phyloP scores from a whole-genome alignment of 2,797 vertebrate genomes.

The Crossoptilon crossoptilon region DNA sequence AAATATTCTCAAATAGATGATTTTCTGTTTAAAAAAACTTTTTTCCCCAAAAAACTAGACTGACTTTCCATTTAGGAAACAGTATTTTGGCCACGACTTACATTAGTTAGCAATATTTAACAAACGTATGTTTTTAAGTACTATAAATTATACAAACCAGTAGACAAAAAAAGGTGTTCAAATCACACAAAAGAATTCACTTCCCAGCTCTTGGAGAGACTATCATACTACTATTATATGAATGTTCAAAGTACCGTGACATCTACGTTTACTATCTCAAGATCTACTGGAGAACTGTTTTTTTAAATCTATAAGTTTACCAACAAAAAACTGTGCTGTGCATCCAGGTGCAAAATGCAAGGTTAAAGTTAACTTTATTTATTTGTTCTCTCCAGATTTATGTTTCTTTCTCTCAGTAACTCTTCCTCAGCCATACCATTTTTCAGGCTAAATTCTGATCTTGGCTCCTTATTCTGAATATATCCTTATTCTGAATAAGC shows the following conservation, averaged over 20 bases:
- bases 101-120: not conserved
- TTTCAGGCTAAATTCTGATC: constrained; percentile 7
- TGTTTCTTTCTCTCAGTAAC: not conserved
- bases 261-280: not conserved
- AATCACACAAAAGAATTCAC: not conserved
- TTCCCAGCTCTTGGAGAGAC: not conserved
- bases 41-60: not conserved
- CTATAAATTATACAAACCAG: not conserved
- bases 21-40: not conserved
- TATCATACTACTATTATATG: not conserved
- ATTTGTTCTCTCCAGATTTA: not conserved
- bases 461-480: not conserved
- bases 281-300: not conserved
- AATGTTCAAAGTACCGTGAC: not conserved
- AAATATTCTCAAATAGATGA: not conserved
- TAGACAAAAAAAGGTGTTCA: not conserved
- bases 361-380: not conserved
- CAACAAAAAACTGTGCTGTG: not conserved
- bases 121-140: not conserved
- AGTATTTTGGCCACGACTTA: not conserved
- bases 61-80: not conserved
- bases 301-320: not conserved
- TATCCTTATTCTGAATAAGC: not conserved
- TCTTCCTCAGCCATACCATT: not conserved
- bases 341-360: not conserved